These are phyloP conservation scores for Morinoia aosen DNA, from an alignment of 2,888 invertebrate genomes.

Conservation along the genomic window DNA sequence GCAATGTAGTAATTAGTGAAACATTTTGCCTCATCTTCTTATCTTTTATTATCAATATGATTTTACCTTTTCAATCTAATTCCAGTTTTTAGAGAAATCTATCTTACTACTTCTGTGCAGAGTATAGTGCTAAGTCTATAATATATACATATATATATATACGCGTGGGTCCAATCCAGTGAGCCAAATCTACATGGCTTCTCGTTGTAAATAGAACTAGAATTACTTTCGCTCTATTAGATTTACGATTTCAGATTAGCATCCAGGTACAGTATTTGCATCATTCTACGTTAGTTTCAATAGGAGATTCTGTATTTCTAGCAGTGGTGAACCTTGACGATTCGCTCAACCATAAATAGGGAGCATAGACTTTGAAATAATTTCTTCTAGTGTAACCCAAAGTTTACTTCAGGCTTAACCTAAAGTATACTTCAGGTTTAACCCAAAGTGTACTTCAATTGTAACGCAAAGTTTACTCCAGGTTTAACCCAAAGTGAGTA, in stretches of 20 bases:
- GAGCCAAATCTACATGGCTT: constrained; percentile 20
- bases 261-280: background rate
- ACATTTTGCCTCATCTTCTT: background rate
- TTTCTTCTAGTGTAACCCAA: background rate
- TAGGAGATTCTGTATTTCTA: background rate
- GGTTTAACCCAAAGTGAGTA: background rate
- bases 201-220: background rate
- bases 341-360: background rate
- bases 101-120: background rate
- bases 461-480: background rate
- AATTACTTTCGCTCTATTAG: constrained; percentile 2
- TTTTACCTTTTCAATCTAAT: background rate
- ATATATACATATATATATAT: constrained; percentile 45
- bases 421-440: background rate
- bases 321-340: background rate
- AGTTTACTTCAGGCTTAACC: background rate
- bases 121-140: background rate
- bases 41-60: background rate
- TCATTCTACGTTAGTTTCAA: background rate
- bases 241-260: background rate
- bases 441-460: background rate
- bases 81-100: background rate
- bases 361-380: background rate
- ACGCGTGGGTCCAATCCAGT: background rate
- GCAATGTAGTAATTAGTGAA: background rate